phyloP scores from a whole-genome alignment of 2,113 vertebrate species.

The Lampris megalopsis region DNA sequence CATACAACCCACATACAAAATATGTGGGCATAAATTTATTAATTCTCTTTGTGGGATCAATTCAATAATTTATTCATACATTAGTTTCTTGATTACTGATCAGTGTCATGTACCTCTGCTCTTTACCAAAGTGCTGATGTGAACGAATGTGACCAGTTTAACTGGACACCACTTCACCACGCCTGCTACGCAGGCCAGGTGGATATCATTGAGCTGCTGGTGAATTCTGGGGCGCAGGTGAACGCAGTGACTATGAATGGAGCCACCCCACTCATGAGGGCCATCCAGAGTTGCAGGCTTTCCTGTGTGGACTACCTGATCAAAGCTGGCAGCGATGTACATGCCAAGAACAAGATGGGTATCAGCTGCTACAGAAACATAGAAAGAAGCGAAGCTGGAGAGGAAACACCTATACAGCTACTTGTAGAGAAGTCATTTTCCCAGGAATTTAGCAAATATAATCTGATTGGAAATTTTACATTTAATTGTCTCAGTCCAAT shows the following conservation, averaged over 20 bases:
- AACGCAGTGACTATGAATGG: conserved; percentile 81
- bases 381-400: not conserved
- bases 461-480: no score
- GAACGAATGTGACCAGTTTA: conserved; percentile 86
- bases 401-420: not conserved
- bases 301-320: conserved; percentile 86
- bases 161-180: conserved; percentile 90
- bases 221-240: conserved; percentile 81
- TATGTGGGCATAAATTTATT: not conserved
- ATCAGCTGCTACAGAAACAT: not conserved
- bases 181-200: conserved; percentile 87
- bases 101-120: no score
- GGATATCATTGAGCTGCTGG: conserved; percentile 80
- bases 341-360: conserved; percentile 78
- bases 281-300: conserved; percentile 84
- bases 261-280: conserved; percentile 87
- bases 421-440: not conserved
- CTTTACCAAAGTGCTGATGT: conserved; percentile 82
- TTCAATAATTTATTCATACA: not conserved
- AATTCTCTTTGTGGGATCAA: not conserved
- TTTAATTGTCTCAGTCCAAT: no score
- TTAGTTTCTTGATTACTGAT: not conserved
- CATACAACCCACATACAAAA: no score
- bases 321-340: conserved; percentile 80
- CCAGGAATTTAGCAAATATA: no score